Evolutionary conservation across 2,113 vertebrate species (phyloP), one percentile per base, ranked within the genome.

Genomic region (Mustelus asterias): DNA sequence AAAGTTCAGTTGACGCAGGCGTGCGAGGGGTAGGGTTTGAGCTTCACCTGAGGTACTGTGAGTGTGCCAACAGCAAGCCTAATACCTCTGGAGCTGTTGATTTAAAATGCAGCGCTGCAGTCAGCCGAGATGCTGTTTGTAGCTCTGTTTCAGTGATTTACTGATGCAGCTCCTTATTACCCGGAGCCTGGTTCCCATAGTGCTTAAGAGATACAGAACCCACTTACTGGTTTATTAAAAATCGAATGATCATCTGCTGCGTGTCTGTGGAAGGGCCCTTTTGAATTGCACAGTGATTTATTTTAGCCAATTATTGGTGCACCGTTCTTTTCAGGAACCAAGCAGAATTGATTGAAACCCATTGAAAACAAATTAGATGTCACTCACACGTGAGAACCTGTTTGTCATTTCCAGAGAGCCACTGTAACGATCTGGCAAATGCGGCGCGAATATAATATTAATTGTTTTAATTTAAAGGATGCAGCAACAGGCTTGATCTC

Each of bases 331-430:
- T 95, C 54, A 72, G 94, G 69, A 44, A 95, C 94, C 20, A 65
- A 72, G 44, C 94, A 54, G 37, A 72, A 95, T 95, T 72, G 94
- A 95, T 95, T 72, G 67, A 72, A 95, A 72, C 69, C 69, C 72
- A 95, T 95, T 72, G 94, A 95, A 95, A 95, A 95, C 69, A 95
- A 95, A 95, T 95, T 72, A 95, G 94, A 44, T 72, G 69, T 95
- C 94, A 76, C 94, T 72, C 44, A 33, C 24, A 26, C 94, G 26
- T 26, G 18, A 13, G 94, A 72, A 11, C 94, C 44, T 72, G 67
- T 95, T 95, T 70, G 72, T 95, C 24, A 72, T 72, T 95, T 72
- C 88, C 58, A 44, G 22, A 18, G 94, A 95, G 69, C 41, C 44
- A 7, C 67, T 94, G 22, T 63, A 63, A 92, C 29, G n/a, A 65